Base-by-base conservation (phyloP, 2,113 vertebrate genomes). In the Paracanthobrama guichenoti region DNA sequence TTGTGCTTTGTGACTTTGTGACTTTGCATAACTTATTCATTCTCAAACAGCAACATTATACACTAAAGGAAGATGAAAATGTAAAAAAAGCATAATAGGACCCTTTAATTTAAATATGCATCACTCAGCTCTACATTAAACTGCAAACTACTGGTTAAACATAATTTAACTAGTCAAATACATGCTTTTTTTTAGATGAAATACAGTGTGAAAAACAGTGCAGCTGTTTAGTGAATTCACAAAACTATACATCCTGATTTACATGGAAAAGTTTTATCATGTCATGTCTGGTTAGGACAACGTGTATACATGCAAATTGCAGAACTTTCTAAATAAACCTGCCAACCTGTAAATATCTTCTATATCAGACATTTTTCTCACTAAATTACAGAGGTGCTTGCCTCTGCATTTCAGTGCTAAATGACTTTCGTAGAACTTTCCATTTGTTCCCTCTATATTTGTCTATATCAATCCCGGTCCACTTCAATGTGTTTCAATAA, bases 401-500 rank as follows among this genome's bases (percentile, higher is more conserved):
- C 69, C 59, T 85, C 77, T 87, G 86, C 76, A 83, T 81, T 83
- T 79, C 73, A 85, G 74, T 75, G 74, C 72, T 88, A 86, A 80
- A 80, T 81, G 39, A 67, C 66, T 83, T 80, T 74, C 4, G 85
- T 31, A 31, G 79, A 81, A 26, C 53, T 60, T 14, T 31, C 74
- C 66, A 46, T 82, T 86, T 50, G 85, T 74, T 88, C 83, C 81
- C 64, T 46, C 81, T 78, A 39, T 88, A 87, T 88, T 89, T 88
- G 75, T 24, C 67, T 82, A 89, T 91, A 85, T 90, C 69, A 87
- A 87, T 84, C 82, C 84, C 88, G 71, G 86, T 28, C 74, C 55
- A 82, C 22, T 86, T 87, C 80, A 85, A 78, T 89, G 24, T 77
- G 78, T 72, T 87, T 77, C 77, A 91, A 89, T 90, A 89, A 90